Percentiles rank a stretch among this genome's conserved stretches.
Conservation (phyloP, 1,140 invertebrate genomes). For the Drosophila elegans region DNA sequence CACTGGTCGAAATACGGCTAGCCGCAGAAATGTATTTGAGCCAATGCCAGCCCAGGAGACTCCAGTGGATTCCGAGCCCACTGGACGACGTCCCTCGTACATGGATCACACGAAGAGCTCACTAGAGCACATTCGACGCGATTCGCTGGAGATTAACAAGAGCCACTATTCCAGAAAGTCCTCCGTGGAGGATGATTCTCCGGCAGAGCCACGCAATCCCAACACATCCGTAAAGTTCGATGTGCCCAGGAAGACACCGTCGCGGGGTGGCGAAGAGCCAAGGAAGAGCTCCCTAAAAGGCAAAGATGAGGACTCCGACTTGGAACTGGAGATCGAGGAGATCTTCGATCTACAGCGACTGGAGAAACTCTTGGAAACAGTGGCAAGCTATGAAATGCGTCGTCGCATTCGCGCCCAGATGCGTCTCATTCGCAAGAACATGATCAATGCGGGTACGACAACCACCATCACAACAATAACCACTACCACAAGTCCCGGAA, state of each 20-base stretch:
- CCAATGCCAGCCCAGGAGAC: constrained; percentile 1
- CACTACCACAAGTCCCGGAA: constrained; percentile 30
- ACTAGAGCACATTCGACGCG: constrained; percentile 78
- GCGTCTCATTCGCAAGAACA: constrained; percentile 87
- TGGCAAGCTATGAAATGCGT: constrained; percentile 90
- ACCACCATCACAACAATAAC: constrained; percentile 31
- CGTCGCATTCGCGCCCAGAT: constrained; percentile 91
- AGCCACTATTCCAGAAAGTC: constrained; percentile 75
- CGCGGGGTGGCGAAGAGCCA: constrained; percentile 55
- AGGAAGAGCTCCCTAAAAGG: constrained; percentile 13
- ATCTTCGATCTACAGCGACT: constrained; percentile 89
- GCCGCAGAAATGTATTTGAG: constrained; percentile 74
- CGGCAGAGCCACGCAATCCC: constrained; percentile 63
- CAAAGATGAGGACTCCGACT: constrained; percentile 31
- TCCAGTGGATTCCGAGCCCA: constrained; percentile 5
- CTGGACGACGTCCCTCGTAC: constrained; percentile 74
- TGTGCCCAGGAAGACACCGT: constrained; percentile 77
- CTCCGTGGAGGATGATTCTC: constrained; percentile 61
- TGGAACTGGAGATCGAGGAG: constrained; percentile 87
- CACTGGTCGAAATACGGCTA: constrained; percentile 63
- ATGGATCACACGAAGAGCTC: constrained; percentile 84
- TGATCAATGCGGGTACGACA: constrained; percentile 58
- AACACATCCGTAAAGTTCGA: constrained; percentile 87
- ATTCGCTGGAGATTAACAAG: constrained; percentile 80
- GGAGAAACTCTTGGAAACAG: constrained; percentile 90